These are phyloP conservation scores for Meiosimyza decipiens DNA, from an alignment of 2,888 invertebrate genomes.

Conservation along the genomic window DNA sequence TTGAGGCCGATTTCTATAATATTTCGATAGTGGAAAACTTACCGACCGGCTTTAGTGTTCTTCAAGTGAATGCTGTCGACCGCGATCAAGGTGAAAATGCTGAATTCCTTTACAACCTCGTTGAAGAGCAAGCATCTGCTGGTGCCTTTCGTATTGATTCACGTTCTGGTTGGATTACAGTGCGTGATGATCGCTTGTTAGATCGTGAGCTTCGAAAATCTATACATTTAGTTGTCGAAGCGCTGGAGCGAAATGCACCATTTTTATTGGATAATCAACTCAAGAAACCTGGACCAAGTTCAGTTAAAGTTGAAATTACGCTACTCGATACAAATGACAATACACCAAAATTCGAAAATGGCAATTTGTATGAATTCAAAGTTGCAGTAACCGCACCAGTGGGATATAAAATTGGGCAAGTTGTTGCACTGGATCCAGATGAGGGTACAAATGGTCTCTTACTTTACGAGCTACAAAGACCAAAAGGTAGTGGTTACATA, in stretches of 20 bases:
- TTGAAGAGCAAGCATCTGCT: constrained; percentile 71
- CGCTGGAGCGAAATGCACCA: constrained; percentile 79
- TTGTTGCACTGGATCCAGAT: constrained; percentile 86
- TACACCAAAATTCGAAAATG: constrained; percentile 86
- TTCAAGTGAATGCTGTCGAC: constrained; percentile 78
- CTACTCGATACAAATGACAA: constrained; percentile 92
- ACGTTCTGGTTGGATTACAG: constrained; percentile 86
- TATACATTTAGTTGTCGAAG: constrained; percentile 80
- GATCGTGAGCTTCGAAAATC: constrained; percentile 83
- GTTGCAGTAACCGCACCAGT: constrained; percentile 76
- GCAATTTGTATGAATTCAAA: constrained; percentile 83
- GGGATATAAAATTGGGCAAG: constrained; percentile 81
- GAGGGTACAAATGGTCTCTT: constrained; percentile 77
- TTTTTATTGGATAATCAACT: constrained; percentile 62
- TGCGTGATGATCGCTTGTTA: constrained; percentile 77
- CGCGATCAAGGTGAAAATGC: constrained; percentile 88
- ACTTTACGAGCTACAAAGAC: constrained; percentile 77
- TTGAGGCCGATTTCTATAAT: constrained; percentile 89
- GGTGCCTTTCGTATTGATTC: constrained; percentile 85
- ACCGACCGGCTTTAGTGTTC: constrained; percentile 76
- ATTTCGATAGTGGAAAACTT: constrained; percentile 93
- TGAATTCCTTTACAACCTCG: constrained; percentile 81
- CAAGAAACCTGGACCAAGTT: constrained; percentile 64
- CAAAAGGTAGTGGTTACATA: constrained; percentile 73
- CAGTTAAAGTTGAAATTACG: constrained; percentile 83